Base-by-base conservation (phyloP, 2,113 vertebrate genomes). In the Dipodomys merriami region DNA sequence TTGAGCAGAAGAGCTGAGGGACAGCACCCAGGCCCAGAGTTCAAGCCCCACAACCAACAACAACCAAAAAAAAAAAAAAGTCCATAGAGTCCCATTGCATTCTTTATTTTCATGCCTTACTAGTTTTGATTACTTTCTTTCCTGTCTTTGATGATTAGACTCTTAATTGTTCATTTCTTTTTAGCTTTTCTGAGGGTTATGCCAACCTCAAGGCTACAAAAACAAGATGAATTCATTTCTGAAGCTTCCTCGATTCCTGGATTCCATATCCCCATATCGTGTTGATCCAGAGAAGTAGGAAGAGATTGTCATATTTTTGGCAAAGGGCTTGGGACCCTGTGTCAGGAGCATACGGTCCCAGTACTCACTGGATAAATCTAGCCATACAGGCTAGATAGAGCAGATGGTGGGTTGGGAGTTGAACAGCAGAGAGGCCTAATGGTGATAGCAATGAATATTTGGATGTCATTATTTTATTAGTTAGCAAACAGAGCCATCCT, bases 381-480 rank as follows among this genome's bases (percentile, higher is more conserved):
- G 62, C 90, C 87, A 33, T 83, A 22, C 65, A 91, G 67, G 13
- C 86, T 94, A 22, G 53, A 57, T 57, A 13, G 65, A 95, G 80
- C 97, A 97, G 97, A 97, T 97, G 97, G 97, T 25, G 8, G 74
- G 67, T 90, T 97, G 96, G 96, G 94, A 96, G 79, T 53, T 90
- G 96, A 94, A 80, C 96, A 92, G 83, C 93, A 91, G 80, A 76
- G 88, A 96, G 93, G 90, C 94, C 93, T 94, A 95, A 92, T 96
- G 93, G 94, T 95, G 95, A 91, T 95, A 91, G 88, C 91, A 95
- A 2, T 86, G 78, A 95, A 57, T 93, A 92, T 96, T 95, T 97
- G 95, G 93, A 90, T 96, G 94, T 96, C 91, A 94, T 95, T 95
- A 95, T 96, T 94, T 96, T 97, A 93, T 97, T 96, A 97, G 96